A percentile compares a stretch with the other conserved stretches of the same genome.
These are phyloP conservation scores for Nomada hirtipes DNA, from an alignment of 2,888 invertebrate genomes.

Conservation along the genomic window DNA sequence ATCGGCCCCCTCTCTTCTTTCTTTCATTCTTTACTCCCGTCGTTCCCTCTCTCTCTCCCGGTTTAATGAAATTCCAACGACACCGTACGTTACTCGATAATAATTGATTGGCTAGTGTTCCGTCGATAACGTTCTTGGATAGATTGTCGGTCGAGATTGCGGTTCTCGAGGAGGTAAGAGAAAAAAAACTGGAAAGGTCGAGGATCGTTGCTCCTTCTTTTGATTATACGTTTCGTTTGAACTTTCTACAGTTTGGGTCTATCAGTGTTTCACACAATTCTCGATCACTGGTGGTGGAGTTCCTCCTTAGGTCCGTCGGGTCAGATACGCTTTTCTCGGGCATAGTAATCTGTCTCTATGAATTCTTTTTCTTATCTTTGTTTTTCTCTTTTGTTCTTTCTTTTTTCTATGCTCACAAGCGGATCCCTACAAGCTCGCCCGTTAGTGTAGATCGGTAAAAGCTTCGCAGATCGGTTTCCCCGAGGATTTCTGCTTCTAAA, in stretches of 20 bases:
- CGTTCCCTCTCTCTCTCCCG: not conserved
- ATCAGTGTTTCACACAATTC: slow-evolving; percentile 57
- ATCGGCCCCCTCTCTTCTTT: too few species aligned
- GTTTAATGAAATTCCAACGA: slow-evolving; percentile 34
- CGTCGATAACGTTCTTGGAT: slow-evolving; percentile 16
- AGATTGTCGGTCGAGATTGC: slow-evolving; percentile 28
- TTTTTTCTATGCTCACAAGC: slow-evolving; percentile 43
- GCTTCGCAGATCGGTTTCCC: slow-evolving; percentile 82
- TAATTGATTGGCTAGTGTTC: slow-evolving; percentile 16
- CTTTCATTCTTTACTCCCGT: not conserved
- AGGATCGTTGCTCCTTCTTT: slow-evolving; percentile 68
- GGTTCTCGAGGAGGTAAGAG: slow-evolving; percentile 14
- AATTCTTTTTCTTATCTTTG: not conserved
- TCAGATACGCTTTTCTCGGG: slow-evolving; percentile 69
- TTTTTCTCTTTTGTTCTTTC: not conserved
- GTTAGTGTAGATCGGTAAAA: slow-evolving; percentile 82
- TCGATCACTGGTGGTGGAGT: slow-evolving; percentile 76
- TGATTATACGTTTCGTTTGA: slow-evolving; percentile 61
- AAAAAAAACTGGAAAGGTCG: slow-evolving; percentile 74
- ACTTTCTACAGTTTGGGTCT: slow-evolving; percentile 56
- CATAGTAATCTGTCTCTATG: slow-evolving; percentile 65
- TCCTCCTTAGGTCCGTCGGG: slow-evolving; percentile 73
- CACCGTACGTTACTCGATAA: slow-evolving; percentile 16
- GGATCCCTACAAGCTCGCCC: slow-evolving; percentile 60
- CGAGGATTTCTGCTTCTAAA: slow-evolving; percentile 82